A percentile compares a stretch with the other conserved stretches of the same genome.
phyloP scores from a whole-genome alignment of 2,888 invertebrate species.

The Habroteleia sp. region DNA sequence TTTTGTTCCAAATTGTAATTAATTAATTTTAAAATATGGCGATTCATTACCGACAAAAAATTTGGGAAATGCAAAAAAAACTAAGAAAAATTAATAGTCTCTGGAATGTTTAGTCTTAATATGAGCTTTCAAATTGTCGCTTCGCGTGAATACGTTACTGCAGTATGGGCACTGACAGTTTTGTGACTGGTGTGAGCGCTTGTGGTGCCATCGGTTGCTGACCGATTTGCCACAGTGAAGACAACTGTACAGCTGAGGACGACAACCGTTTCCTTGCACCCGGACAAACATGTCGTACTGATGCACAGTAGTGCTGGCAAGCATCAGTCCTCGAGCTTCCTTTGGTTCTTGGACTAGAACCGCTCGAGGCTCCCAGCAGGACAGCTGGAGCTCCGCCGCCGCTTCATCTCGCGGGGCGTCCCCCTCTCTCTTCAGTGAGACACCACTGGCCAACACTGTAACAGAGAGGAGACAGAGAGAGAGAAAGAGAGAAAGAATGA shows the following conservation, averaged over 20 bases:
- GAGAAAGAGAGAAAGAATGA: constrained; percentile 70
- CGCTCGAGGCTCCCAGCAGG: constrained; percentile 72
- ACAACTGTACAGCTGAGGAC: constrained; percentile 83
- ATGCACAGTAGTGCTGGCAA: constrained; percentile 65
- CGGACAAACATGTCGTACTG: constrained; percentile 74
- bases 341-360: constrained; percentile 69
- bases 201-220: constrained; percentile 86
- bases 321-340: constrained; percentile 68
- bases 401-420: constrained; percentile 71
- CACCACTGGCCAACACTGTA: constrained; percentile 78
- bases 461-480: constrained; percentile 74
- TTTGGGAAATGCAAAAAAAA: no score
- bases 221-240: constrained; percentile 85
- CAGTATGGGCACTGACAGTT: constrained; percentile 85
- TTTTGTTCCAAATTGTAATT: no score
- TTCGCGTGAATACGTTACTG: constrained; percentile 85
- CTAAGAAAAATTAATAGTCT: constrained; percentile 8
- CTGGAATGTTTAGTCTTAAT: constrained; percentile 84
- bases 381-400: constrained; percentile 71
- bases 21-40: no score
- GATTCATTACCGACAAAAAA: no score
- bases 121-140: constrained; percentile 86
- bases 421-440: constrained; percentile 78
- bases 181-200: constrained; percentile 85
- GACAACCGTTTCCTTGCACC: constrained; percentile 69